phyloP scores from a whole-genome alignment of 1,140 invertebrate species.

The Cylas formicarius region DNA sequence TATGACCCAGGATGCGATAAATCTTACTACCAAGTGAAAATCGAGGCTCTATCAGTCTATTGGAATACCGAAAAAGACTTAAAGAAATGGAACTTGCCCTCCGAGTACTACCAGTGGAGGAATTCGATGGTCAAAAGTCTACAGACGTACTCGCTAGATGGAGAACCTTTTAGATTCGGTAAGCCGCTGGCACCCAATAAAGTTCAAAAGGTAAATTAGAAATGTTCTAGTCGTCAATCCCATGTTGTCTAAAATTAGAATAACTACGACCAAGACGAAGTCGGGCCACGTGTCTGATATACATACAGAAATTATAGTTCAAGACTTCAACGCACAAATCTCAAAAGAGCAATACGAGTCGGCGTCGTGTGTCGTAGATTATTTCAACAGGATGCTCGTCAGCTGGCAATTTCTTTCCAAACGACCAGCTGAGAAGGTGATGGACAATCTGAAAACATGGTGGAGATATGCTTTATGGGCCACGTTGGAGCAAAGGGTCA shows the following conservation, averaged over 20 bases:
- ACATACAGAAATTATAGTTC: conserved; percentile 66
- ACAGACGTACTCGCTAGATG: conserved; percentile 68
- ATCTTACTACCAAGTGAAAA: conserved; percentile 69
- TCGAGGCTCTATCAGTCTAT: conserved; percentile 70
- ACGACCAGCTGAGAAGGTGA: conserved; percentile 45
- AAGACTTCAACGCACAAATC: conserved; percentile 68
- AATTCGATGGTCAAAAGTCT: conserved; percentile 63
- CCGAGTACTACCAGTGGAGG: conserved; percentile 58
- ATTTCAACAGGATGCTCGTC: conserved; percentile 59
- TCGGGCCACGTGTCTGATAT: conserved; percentile 64
- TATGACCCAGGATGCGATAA: conserved; percentile 55
- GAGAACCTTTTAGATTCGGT: conserved; percentile 37
- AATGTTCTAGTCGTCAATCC: conserved; percentile 39
- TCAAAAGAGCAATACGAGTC: conserved; percentile 67
- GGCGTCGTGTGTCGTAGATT: conserved; percentile 57
- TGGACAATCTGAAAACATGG: conserved; percentile 53
- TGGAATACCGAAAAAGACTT: conserved; percentile 61
- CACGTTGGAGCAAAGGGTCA: conserved; percentile 63
- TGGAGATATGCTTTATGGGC: conserved; percentile 71
- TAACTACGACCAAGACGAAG: conserved; percentile 67
- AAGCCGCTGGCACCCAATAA: conserved; percentile 3
- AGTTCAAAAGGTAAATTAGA: background rate
- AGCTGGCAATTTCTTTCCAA: conserved; percentile 51
- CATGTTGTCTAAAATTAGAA: conserved; percentile 66
- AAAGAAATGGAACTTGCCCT: conserved; percentile 49